These are phyloP conservation scores for Propithecus perrieri DNA, from an alignment of 2,797 vertebrate species.

Conservation along the genomic window DNA sequence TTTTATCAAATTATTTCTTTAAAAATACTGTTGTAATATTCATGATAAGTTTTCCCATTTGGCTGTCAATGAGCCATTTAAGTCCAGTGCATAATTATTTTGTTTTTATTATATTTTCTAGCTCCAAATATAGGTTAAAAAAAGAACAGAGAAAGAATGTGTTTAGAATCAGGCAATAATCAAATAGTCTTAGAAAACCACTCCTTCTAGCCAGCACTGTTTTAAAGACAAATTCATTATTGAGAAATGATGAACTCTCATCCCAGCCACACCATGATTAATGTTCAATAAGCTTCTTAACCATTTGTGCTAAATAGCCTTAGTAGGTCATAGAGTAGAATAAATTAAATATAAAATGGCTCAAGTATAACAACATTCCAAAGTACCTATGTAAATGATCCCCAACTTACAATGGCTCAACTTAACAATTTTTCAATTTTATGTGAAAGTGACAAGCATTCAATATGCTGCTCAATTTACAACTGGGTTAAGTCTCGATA, in stretches of 20 bases:
- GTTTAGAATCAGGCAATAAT: slow-evolving; percentile 27
- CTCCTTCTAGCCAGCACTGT: not conserved
- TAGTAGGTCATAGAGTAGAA: not conserved
- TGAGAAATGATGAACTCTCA: slow-evolving; percentile 6
- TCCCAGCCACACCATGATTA: not conserved
- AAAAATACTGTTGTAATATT: not conserved
- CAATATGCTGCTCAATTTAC: not conserved
- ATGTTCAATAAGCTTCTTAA: not conserved
- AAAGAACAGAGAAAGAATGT: not conserved
- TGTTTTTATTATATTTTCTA: slow-evolving; percentile 23
- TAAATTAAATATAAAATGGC: slow-evolving; percentile 24
- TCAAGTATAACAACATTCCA: not conserved
- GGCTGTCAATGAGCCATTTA: not conserved
- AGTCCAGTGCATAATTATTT: not conserved
- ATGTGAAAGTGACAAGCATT: not conserved
- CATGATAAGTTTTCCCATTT: not conserved
- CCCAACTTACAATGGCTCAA: not conserved
- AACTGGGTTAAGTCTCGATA: not conserved
- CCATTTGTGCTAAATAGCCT: slow-evolving; percentile 25
- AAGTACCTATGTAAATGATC: not conserved
- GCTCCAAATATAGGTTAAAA: not conserved
- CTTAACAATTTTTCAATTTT: not conserved
- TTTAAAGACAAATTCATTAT: not conserved
- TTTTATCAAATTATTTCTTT: not conserved
- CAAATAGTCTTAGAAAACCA: slow-evolving; percentile 5